Base-by-base conservation (phyloP, 92 coral and sea anemone genomes). In the Parazoanthus swiftii region DNA sequence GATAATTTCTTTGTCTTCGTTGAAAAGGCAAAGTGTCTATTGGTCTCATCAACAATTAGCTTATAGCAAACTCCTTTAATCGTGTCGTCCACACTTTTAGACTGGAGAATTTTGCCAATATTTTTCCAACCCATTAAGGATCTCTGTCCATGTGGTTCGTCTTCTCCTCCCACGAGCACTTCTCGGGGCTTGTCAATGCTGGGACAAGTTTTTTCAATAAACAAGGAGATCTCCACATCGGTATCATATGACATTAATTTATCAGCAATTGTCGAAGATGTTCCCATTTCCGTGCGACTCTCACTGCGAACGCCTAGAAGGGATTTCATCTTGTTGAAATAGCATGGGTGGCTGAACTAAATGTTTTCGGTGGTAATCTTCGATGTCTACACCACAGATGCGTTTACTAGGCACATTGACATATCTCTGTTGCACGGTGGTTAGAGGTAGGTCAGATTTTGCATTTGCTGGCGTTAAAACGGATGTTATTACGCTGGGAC, bases 341-440 rank as follows among this genome's bases (percentile, higher is more conserved):
- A 83, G 13, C 73, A 83, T 77, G 21, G 94, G 91, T 73, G 90
- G 50, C 89, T 86, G 85, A 68, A 90, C 88, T 36, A 50, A 46
- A 85, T 75, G 77, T 29, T 85, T 80, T 56, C 81, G 39, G 15
- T 85, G 72, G 78, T 86, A 90, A 56, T 90, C 91, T 59, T 44
- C 20, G 20, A 90, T 88, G 68, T 90, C 90, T 21, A 92, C 75
- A 23, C 90, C 91, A 85, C 85, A 43, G 73, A 88, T 89, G 15
- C 89, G 84, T 44, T 72, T 90, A 54, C 89, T 92, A 37, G 48
- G 70, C 43, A 82, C 89, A 25, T 77, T 83, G 25, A 80, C 93
- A 51, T 90, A 86, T 35, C 82, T 42, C 65, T 89, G 90, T 71
- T 92, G 94, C 89, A 92, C 77, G 23, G 92, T 90, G 16, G 91